Evolutionary conservation across 2,797 vertebrate genomes (phyloP).

Genomic region (Hozukius guyotensis): DNA sequence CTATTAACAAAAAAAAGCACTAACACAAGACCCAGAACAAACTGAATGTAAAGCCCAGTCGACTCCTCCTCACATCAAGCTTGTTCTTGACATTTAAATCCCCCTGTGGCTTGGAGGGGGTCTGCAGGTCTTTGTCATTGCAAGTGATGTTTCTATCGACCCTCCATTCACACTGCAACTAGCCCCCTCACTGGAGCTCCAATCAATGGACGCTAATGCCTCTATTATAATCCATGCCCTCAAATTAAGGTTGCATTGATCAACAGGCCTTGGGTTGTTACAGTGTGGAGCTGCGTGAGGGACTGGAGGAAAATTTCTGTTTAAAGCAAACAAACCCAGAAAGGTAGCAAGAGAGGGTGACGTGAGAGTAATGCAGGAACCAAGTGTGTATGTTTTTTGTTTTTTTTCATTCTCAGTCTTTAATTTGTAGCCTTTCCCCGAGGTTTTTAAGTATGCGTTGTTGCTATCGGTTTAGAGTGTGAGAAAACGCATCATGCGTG

Average conservation of each 20-base stretch:
- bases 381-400: neutral
- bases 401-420: constrained; percentile 28
- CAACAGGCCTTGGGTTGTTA: constrained; percentile 48
- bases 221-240: constrained; percentile 81
- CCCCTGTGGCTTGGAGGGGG: constrained; percentile 31
- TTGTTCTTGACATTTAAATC: constrained; percentile 70
- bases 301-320: constrained; percentile 25
- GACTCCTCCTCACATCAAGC: constrained; percentile 22
- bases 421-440: constrained; percentile 49
- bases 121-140: constrained; percentile 59
- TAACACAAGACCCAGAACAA: neutral
- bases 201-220: constrained; percentile 80
- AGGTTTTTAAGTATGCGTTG: constrained; percentile 56
- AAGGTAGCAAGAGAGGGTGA: neutral
- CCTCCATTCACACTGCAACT: constrained; percentile 58
- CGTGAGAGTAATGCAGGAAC: constrained; percentile 2
- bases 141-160: constrained; percentile 73
- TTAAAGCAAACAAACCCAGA: constrained; percentile 23
- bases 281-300: constrained; percentile 29
- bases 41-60: constrained; percentile 4
- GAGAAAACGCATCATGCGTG: constrained; percentile 48
- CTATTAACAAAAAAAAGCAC: neutral
- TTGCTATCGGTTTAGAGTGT: constrained; percentile 14
- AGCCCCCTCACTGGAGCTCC: constrained; percentile 43
- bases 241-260: constrained; percentile 82